These are phyloP conservation scores for Porites divaricata DNA, from an alignment of 92 coral and sea anemone species.

Conservation along the genomic window DNA sequence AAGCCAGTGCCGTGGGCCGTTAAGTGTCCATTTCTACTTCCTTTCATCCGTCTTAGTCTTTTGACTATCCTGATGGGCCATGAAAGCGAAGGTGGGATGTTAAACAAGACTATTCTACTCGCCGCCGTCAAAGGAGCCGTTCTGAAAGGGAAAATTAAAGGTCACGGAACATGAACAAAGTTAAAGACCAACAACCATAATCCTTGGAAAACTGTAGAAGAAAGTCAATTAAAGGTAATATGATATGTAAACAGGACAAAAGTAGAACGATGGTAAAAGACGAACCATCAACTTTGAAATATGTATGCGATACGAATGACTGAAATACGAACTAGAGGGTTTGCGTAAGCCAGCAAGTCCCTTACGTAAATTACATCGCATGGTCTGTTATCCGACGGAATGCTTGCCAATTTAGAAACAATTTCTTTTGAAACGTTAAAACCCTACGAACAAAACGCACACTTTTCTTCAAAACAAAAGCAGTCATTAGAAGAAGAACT, in stretches of 20 bases:
- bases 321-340: slow-evolving; percentile 56
- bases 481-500: slow-evolving; percentile 13
- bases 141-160: slow-evolving; percentile 67
- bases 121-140: slow-evolving; percentile 53
- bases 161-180: slow-evolving; percentile 84
- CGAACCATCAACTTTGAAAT: slow-evolving; percentile 38
- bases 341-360: slow-evolving; percentile 40
- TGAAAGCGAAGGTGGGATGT: slow-evolving; percentile 41
- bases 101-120: slow-evolving; percentile 35
- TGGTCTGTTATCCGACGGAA: slow-evolving; percentile 69
- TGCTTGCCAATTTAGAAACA: slow-evolving; percentile 38
- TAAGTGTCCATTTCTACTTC: slow-evolving; percentile 26
- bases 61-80: slow-evolving; percentile 53
- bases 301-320: slow-evolving; percentile 40
- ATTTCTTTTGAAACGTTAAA: slow-evolving; percentile 20
- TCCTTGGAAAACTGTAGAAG: slow-evolving; percentile 86
- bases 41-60: background rate
- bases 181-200: slow-evolving; percentile 82
- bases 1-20: background rate
- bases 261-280: slow-evolving; percentile 74
- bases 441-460: slow-evolving; percentile 19
- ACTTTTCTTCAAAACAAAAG: background rate
- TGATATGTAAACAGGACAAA: slow-evolving; percentile 93
- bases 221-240: slow-evolving; percentile 96
- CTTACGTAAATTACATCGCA: slow-evolving; percentile 44